phyloP scores from a whole-genome alignment of 2,797 vertebrate species.

The Numenius phaeopus region DNA sequence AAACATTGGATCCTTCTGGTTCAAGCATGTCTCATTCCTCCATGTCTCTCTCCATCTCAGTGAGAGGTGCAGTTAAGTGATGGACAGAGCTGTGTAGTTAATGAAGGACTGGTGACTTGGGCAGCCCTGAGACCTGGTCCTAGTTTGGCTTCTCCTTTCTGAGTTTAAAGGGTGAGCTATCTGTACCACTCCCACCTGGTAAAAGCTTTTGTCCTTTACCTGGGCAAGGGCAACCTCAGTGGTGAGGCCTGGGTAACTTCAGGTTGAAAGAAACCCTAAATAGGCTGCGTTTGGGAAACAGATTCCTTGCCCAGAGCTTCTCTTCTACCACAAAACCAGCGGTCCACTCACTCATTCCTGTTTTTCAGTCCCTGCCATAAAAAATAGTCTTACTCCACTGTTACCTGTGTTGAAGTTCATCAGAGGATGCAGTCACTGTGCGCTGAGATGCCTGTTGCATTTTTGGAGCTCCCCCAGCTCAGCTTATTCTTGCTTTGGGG shows the following conservation, averaged over 20 bases:
- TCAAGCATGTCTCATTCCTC: not conserved
- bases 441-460: not conserved
- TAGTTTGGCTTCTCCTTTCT: not conserved
- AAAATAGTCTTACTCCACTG: fast-evolving
- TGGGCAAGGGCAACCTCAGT: not conserved
- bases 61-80: not conserved
- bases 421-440: fast-evolving
- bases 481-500: not conserved
- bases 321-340: not conserved
- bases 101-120: not conserved
- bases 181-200: not conserved
- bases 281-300: not conserved
- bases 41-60: fast-evolving
- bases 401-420: fast-evolving
- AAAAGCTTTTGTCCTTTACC: not conserved
- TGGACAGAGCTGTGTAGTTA: fast-evolving
- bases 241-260: not conserved
- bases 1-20: fast-evolving
- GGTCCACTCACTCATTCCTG: fast-evolving
- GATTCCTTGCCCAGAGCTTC: not conserved
- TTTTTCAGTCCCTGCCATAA: not conserved
- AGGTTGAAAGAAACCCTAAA: not conserved
- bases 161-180: not conserved
- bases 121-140: not conserved
- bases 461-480: not conserved